These are phyloP conservation scores for Drosophila mercatorum DNA, from an alignment of 2,888 invertebrate genomes.

Conservation along the genomic window DNA sequence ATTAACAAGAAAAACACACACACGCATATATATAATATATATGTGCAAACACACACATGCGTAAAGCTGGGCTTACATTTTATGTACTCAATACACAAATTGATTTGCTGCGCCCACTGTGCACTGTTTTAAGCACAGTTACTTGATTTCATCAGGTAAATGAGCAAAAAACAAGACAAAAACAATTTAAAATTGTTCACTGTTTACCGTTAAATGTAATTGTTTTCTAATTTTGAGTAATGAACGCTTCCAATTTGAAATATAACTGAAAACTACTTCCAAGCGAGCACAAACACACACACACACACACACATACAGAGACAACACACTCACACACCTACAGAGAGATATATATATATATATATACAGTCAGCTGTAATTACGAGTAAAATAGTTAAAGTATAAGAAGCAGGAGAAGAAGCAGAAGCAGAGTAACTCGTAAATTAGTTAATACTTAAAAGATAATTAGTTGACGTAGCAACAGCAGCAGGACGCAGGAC, in stretches of 20 bases:
- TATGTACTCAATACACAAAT: conserved; percentile 2
- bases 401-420: not conserved
- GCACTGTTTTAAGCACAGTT: too few species aligned
- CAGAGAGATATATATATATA: not conserved
- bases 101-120: conserved; percentile 1
- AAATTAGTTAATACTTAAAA: conserved; percentile 25
- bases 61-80: conserved; percentile 4
- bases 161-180: too few species aligned
- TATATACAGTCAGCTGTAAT: not conserved
- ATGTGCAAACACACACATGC: conserved; percentile 1
- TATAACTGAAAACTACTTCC: conserved; percentile 8
- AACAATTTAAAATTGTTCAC: not conserved
- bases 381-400: conserved; percentile 12
- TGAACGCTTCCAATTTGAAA: conserved; percentile 26
- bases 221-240: conserved; percentile 12
- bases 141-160: not conserved
- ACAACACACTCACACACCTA: not conserved
- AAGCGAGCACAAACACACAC: conserved; percentile 21
- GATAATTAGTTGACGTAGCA: conserved; percentile 17
- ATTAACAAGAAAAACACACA: conserved; percentile 1
- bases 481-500: not conserved
- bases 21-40: not conserved
- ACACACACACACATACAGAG: conserved; percentile 6
- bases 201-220: conserved; percentile 14
- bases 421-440: not conserved